Evolutionary conservation across 1,140 invertebrate species (phyloP).

Genomic region (Microplitis mediator): DNA sequence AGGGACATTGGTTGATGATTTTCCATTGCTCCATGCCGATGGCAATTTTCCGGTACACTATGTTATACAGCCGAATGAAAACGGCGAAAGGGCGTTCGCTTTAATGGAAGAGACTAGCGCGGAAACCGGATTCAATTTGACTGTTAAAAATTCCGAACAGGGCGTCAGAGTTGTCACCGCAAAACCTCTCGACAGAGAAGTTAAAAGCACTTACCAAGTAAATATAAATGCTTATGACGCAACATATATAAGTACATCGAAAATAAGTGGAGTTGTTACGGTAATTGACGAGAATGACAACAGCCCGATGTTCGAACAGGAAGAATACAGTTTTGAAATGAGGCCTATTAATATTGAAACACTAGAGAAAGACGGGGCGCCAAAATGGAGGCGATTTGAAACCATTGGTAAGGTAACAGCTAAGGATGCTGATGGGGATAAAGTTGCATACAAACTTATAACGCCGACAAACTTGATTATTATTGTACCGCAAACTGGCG

Average conservation of each 20-base stretch:
- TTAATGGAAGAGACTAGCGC: slow-evolving; percentile 67
- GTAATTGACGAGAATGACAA: slow-evolving; percentile 91
- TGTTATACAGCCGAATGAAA: slow-evolving; percentile 74
- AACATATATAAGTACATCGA: slow-evolving; percentile 74
- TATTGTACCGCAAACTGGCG: slow-evolving; percentile 90
- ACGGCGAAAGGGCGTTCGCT: slow-evolving; percentile 72
- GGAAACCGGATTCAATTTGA: slow-evolving; percentile 65
- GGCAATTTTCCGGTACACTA: slow-evolving; percentile 72
- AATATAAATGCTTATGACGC: slow-evolving; percentile 77
- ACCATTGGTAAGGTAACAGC: slow-evolving; percentile 82
- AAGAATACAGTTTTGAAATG: slow-evolving; percentile 79
- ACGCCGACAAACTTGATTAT: slow-evolving; percentile 79
- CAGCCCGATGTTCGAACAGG: slow-evolving; percentile 78
- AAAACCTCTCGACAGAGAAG: slow-evolving; percentile 75
- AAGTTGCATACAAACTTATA: slow-evolving; percentile 81
- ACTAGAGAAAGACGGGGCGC: slow-evolving; percentile 60
- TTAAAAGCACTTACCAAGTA: slow-evolving; percentile 70
- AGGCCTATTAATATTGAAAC: slow-evolving; percentile 64
- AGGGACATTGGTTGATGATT: slow-evolving; percentile 71
- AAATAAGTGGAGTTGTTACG: slow-evolving; percentile 73
- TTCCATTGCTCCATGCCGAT: slow-evolving; percentile 69
- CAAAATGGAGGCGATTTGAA: slow-evolving; percentile 75
- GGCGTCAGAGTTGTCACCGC: slow-evolving; percentile 75
- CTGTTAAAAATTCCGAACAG: slow-evolving; percentile 64
- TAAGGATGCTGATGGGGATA: slow-evolving; percentile 85